These are phyloP conservation scores for Torymus aiolomorphi DNA, from an alignment of 2,888 invertebrate genomes.

Conservation along the genomic window DNA sequence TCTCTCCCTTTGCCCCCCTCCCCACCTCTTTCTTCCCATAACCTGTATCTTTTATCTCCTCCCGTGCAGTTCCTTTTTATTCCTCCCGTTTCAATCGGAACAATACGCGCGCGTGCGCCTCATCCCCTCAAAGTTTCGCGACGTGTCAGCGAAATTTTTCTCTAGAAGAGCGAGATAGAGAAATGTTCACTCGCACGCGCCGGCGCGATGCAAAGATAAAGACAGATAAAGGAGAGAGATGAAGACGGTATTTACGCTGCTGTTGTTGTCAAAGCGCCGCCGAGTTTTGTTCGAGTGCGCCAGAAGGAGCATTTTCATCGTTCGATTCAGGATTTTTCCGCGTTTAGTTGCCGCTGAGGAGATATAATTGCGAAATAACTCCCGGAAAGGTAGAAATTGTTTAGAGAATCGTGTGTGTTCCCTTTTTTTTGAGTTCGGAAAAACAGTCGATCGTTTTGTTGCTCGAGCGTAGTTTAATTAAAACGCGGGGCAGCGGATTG, in stretches of 20 bases:
- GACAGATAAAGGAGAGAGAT: background rate
- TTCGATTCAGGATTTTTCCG: too few relatives aligned
- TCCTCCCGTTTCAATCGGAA: constrained; percentile 52
- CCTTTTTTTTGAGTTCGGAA: too few relatives aligned
- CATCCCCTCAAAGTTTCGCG: constrained; percentile 50
- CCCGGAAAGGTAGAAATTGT: too few relatives aligned
- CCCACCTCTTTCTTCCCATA: background rate
- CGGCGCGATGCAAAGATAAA: constrained; percentile 40
- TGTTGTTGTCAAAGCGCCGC: constrained; percentile 1
- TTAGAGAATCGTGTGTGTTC: too few relatives aligned
- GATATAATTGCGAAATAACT: too few relatives aligned
- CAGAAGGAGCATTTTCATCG: too few relatives aligned
- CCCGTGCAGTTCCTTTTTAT: constrained; percentile 18
- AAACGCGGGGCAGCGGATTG: too few relatives aligned
- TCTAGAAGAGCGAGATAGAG: constrained; percentile 22
- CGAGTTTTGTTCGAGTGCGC: background rate
- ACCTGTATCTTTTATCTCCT: constrained; percentile 47
- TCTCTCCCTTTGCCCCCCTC: background rate
- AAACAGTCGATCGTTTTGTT: too few relatives aligned
- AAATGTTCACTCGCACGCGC: background rate
- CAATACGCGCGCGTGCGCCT: constrained; percentile 33
- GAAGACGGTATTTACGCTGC: constrained; percentile 22
- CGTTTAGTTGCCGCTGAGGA: too few relatives aligned
- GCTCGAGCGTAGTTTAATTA: too few relatives aligned
- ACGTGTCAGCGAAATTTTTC: constrained; percentile 54